phyloP scores from a whole-genome alignment of 2,888 invertebrate species.

The Rutpela maculata region DNA sequence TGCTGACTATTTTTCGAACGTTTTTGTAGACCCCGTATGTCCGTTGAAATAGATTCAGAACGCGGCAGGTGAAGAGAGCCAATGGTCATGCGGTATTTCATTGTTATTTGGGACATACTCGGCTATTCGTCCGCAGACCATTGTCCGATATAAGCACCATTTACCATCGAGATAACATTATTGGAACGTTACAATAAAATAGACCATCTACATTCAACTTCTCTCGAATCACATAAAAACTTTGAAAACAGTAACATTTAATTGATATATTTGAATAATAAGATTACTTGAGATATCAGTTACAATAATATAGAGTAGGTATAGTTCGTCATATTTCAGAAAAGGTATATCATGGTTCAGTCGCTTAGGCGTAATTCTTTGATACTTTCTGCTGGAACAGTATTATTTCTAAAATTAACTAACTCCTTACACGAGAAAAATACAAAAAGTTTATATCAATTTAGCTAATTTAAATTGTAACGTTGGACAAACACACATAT shows the following conservation, averaged over 20 bases:
- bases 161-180: conserved; percentile 66
- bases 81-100: neutral
- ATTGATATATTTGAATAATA: conserved; percentile 68
- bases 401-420: conserved; percentile 9
- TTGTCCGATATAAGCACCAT: conserved; percentile 66
- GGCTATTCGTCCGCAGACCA: conserved; percentile 45
- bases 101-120: neutral
- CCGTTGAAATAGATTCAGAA: conserved; percentile 47
- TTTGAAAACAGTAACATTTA: conserved; percentile 74
- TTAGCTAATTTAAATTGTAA: neutral
- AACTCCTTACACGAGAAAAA: neutral
- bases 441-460: neutral
- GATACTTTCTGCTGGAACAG: neutral
- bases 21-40: conserved; percentile 17
- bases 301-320: conserved; percentile 54
- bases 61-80: conserved; percentile 61
- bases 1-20: conserved; percentile 22
- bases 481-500: neutral
- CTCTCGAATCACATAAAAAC: conserved; percentile 72
- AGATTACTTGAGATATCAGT: conserved; percentile 58
- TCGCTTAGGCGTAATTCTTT: neutral
- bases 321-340: conserved; percentile 49
- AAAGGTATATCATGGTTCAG: conserved; percentile 32
- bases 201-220: conserved; percentile 70
- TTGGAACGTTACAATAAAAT: conserved; percentile 59